phyloP scores from a whole-genome alignment of 2,113 vertebrate species.

The Patagioenas fasciata region DNA sequence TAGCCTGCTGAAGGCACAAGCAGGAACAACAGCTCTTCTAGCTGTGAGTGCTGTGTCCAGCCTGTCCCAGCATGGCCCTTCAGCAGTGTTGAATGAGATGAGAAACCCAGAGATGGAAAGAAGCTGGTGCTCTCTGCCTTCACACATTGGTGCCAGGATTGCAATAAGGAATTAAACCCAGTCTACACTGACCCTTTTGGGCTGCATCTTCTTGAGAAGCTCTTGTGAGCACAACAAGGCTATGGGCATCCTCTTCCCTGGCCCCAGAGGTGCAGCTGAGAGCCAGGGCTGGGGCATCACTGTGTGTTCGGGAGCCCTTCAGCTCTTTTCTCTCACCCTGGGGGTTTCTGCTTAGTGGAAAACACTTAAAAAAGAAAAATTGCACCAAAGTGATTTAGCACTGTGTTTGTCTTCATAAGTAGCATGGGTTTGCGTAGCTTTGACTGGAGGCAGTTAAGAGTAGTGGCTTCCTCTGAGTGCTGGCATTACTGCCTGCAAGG shows the following conservation, averaged over 20 bases:
- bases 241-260: background rate
- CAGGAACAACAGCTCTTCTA: background rate
- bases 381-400: background rate
- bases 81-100: too few relatives aligned
- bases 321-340: background rate
- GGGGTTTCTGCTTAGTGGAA: background rate
- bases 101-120: background rate
- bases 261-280: background rate
- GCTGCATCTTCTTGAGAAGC: background rate
- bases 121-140: background rate
- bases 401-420: background rate
- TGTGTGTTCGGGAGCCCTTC: background rate
- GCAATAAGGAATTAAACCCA: background rate
- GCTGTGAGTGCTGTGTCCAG: fast-evolving
- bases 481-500: background rate
- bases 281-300: background rate
- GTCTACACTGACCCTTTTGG: background rate
- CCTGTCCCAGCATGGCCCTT: background rate
- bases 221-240: background rate
- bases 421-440: fast-evolving
- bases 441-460: background rate
- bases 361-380: background rate
- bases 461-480: background rate
- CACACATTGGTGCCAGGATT: fast-evolving
- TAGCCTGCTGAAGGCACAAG: background rate